These are phyloP conservation scores for Melitaea cinxia DNA, from an alignment of 1,140 invertebrate genomes.

Conservation along the genomic window DNA sequence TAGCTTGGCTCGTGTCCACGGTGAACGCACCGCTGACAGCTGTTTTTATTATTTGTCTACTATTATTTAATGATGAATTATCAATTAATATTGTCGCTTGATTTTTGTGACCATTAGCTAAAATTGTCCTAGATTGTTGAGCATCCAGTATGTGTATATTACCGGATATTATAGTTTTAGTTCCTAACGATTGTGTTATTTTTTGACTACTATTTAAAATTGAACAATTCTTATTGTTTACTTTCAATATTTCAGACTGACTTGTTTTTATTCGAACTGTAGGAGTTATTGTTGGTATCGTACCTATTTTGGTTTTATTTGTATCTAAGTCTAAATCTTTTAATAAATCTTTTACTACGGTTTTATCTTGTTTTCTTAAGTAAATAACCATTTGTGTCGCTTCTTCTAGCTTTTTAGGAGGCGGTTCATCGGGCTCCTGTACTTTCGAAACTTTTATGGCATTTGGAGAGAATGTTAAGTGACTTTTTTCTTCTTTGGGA, in stretches of 20 bases:
- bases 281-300: slow-evolving; percentile 53
- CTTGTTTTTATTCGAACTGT: slow-evolving; percentile 70
- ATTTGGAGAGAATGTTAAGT: slow-evolving; percentile 85
- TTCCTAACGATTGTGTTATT: slow-evolving; percentile 70
- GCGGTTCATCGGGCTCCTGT: slow-evolving; percentile 68
- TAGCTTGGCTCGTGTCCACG: slow-evolving; percentile 74
- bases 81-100: slow-evolving; percentile 80
- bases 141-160: slow-evolving; percentile 81
- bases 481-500: slow-evolving; percentile 83
- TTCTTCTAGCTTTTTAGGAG: slow-evolving; percentile 74
- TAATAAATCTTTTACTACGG: slow-evolving; percentile 83
- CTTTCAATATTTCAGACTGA: slow-evolving; percentile 74
- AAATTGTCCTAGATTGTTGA: slow-evolving; percentile 80
- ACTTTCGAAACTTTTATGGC: slow-evolving; percentile 83
- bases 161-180: slow-evolving; percentile 80
- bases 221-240: slow-evolving; percentile 77
- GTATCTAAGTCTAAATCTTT: slow-evolving; percentile 78
- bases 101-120: slow-evolving; percentile 75
- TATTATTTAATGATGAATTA: slow-evolving; percentile 75
- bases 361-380: slow-evolving; percentile 77
- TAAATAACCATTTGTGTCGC: slow-evolving; percentile 78
- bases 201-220: slow-evolving; percentile 79
- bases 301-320: slow-evolving; percentile 48
- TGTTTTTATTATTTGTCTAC: slow-evolving; percentile 77
- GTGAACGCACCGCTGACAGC: slow-evolving; percentile 64